phyloP scores from a whole-genome alignment of 2,113 vertebrate genomes.

The Orthonyx spaldingii region DNA sequence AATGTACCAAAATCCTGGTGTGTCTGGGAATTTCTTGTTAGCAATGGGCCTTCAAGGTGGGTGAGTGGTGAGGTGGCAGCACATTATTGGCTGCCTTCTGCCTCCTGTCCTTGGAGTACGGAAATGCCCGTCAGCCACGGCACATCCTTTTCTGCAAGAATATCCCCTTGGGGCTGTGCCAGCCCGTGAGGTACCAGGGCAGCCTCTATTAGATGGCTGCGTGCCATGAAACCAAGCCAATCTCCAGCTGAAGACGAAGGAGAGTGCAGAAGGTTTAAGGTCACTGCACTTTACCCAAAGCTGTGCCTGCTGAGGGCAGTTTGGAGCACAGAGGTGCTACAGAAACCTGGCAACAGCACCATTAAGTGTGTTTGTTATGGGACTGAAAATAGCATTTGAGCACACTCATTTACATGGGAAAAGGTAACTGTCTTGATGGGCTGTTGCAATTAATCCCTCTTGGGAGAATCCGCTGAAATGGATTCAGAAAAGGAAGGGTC shows the following conservation, averaged over 20 bases:
- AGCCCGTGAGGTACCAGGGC: neutral
- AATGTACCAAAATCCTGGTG: neutral
- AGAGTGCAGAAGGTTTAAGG: neutral
- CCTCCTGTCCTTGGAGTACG: neutral
- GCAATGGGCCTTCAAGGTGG: neutral
- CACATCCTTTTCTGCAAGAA: neutral
- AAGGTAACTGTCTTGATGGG: neutral
- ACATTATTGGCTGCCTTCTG: neutral
- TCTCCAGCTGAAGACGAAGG: neutral
- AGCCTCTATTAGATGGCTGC: neutral
- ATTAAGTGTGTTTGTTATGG: neutral
- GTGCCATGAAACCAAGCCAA: neutral
- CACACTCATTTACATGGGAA: neutral
- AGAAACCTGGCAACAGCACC: neutral
- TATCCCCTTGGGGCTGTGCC: neutral
- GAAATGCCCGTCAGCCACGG: neutral
- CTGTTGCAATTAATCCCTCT: neutral
- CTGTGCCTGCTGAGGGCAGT: neutral
- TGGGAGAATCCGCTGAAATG: neutral
- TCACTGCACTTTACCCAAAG: neutral
- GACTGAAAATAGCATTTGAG: neutral
- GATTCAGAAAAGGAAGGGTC: neutral
- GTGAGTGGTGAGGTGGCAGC: neutral
- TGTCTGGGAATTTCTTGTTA: neutral
- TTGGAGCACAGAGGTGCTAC: neutral